Base-by-base conservation (phyloP, 1,140 invertebrate genomes). In the Chionoecetes opilio region DNA sequence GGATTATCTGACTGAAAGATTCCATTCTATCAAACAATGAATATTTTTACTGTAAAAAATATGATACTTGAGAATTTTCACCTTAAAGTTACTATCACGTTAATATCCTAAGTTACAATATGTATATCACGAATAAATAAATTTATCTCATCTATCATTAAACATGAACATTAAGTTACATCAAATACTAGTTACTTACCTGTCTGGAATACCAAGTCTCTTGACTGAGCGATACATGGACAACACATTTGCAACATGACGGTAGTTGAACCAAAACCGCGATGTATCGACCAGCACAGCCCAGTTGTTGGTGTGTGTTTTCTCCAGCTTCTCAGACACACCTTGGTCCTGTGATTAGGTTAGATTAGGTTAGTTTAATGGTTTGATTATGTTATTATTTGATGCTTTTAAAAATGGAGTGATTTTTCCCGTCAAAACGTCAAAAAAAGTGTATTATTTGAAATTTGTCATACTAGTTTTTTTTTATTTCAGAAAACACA, bases 251-350 rank as follows among this genome's bases (percentile, higher is more conserved):
- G 99, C 99, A 21, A 99, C 99, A 98, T 99, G 99, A 53, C 99
- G 98, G 97, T 99, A 99, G 97, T 99, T 99, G 96, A 99, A 99
- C 99, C 99, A 99, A 97, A 99, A 99, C 93, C 99, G 97, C 1
- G 99, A 99, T 0, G 99, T 99, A 97, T 99, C 99, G 0, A 99
- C 99, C 93, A 99, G 97, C 21, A 99, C 99, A 3, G 99, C 99
- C 99, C 99, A 99, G 97, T 99, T 99, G 97, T 99, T 99, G 2
- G 99, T 99, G 97, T 99, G 99, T 26, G 97, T 97, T 75, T 91
- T 91, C 31, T 35, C 53, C 9, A 21, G 21, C 11, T 17, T 75
- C n/a, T 26, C 21, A 2, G 63, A 75, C 21, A 75, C 63, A n/a
- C 21, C 63, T n/a, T 75, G 21, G n/a, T 75, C n/a, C 63, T 75